Evolutionary conservation across 2,888 invertebrate genomes (phyloP).

Genomic region (Philhelius pedissequus): DNA sequence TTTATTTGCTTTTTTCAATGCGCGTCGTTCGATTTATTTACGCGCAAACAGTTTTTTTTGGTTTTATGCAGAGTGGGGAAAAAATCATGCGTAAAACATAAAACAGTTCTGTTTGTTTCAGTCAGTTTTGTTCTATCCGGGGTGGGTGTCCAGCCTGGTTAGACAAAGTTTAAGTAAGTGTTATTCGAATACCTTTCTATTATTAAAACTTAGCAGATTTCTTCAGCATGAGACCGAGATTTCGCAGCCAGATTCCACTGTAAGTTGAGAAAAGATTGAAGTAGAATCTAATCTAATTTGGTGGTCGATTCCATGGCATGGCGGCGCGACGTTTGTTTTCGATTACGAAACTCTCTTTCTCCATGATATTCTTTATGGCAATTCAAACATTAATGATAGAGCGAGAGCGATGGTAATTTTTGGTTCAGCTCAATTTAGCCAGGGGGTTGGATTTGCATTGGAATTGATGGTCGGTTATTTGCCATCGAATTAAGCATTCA

Average conservation of each 20-base stretch:
- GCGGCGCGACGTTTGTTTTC: constrained; percentile 13
- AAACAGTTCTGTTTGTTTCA: no score
- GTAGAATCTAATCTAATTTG: constrained; percentile 43
- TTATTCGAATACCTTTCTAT: no score
- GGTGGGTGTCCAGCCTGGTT: no score
- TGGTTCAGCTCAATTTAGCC: constrained; percentile 47
- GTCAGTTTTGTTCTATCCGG: no score
- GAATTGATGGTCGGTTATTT: constrained; percentile 38
- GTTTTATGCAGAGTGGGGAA: no score
- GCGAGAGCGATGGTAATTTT: constrained; percentile 51
- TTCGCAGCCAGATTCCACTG: constrained; percentile 8
- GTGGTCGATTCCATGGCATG: background rate
- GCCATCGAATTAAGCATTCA: constrained; percentile 59
- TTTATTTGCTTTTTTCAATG: no score
- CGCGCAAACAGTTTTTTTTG: no score
- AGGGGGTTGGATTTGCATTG: constrained; percentile 24
- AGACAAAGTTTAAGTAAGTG: no score
- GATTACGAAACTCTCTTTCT: constrained; percentile 38
- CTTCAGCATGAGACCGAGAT: no score
- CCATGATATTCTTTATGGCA: background rate
- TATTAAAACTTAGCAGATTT: no score
- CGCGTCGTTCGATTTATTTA: no score
- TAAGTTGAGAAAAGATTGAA: background rate
- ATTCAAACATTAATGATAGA: constrained; percentile 22
- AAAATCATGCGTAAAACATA: no score